These are phyloP conservation scores for Paragorgia papillata DNA, from an alignment of 92 coral and sea anemone species.

Conservation along the genomic window DNA sequence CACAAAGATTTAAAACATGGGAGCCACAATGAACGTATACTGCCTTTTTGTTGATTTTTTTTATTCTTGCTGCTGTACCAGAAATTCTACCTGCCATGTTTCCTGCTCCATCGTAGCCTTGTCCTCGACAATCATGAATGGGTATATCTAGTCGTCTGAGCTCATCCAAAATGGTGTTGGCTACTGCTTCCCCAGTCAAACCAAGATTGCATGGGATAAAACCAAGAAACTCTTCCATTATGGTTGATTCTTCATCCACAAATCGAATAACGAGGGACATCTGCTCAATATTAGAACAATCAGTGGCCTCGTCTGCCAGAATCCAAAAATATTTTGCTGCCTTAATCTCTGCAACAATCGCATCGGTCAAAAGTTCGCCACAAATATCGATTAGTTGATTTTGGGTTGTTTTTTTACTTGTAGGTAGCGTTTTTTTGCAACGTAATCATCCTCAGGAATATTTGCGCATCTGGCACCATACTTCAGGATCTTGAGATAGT, in stretches of 20 bases:
- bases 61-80: constrained; percentile 67
- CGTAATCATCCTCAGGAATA: background rate
- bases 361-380: constrained; percentile 39
- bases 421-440: constrained; percentile 17
- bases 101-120: constrained; percentile 76
- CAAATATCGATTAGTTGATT: constrained; percentile 42
- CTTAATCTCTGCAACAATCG: constrained; percentile 14
- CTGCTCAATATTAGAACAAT: constrained; percentile 40
- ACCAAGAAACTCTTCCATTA: constrained; percentile 68
- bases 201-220: constrained; percentile 60
- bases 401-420: constrained; percentile 45
- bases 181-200: constrained; percentile 60
- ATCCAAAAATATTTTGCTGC: constrained; percentile 43
- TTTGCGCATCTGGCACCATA: constrained; percentile 24
- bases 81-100: constrained; percentile 67
- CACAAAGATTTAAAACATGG: constrained; percentile 55
- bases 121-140: constrained; percentile 70
- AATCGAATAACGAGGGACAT: constrained; percentile 45
- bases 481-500: background rate
- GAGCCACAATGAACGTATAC: constrained; percentile 41
- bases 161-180: constrained; percentile 45
- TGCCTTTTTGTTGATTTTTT: constrained; percentile 45
- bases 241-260: constrained; percentile 34
- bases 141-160: constrained; percentile 56
- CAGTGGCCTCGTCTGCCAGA: constrained; percentile 50